A percentile compares a stretch with the other conserved stretches of the same genome.
These are phyloP conservation scores for Sorex maritimensis DNA, from an alignment of 2,797 vertebrate species.

Conservation along the genomic window DNA sequence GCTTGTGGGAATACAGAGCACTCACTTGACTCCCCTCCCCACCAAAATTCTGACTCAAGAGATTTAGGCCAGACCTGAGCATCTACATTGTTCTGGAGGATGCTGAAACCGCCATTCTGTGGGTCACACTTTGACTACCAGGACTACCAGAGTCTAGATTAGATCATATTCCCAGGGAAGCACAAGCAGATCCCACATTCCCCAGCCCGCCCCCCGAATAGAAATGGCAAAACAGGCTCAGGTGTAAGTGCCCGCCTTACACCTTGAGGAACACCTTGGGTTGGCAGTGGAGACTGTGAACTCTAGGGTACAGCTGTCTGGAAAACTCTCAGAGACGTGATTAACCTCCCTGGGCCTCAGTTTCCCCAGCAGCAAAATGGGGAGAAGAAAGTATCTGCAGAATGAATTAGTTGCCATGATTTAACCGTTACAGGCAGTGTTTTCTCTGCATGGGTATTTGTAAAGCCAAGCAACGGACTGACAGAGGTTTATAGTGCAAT, in stretches of 20 bases:
- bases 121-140: background rate
- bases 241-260: background rate
- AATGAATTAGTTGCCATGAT: background rate
- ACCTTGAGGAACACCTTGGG: too few species aligned
- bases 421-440: background rate
- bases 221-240: background rate
- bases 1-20: background rate
- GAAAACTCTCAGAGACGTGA: background rate
- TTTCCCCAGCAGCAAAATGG: slow-evolving; percentile 51
- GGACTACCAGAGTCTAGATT: background rate
- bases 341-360: background rate
- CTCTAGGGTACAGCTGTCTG: background rate
- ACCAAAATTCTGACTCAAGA: background rate
- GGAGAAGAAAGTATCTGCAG: background rate
- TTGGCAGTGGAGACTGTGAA: background rate
- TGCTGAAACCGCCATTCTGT: background rate
- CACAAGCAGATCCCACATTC: background rate
- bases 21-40: background rate
- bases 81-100: background rate
- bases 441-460: slow-evolving; percentile 20
- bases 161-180: slow-evolving; percentile 22
- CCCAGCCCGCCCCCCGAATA: background rate
- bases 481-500: background rate
- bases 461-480: background rate
- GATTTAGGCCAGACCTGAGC: background rate